Conservation (phyloP, 2,888 invertebrate genomes). For the Callinectes sapidus region DNA sequence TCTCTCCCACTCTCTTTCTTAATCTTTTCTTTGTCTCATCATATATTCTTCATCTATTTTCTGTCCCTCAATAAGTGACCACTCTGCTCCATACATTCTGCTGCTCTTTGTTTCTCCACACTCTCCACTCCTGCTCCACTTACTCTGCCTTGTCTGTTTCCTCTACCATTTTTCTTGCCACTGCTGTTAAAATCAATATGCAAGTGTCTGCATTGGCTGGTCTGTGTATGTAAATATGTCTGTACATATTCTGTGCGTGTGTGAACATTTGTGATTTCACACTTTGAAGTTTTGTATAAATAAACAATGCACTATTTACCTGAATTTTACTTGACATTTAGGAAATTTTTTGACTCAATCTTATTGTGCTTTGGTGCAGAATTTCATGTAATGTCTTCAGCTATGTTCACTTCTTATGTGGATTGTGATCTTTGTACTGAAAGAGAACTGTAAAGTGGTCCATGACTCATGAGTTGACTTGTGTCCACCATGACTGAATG, state of each 20-base stretch:
- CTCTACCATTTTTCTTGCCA: background rate
- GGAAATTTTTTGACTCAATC: background rate
- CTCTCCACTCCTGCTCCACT: background rate
- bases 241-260: constrained; percentile 24
- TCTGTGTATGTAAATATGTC: constrained; percentile 27
- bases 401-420: no score
- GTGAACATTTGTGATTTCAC: constrained; percentile 33
- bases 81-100: background rate
- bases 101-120: background rate
- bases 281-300: constrained; percentile 28
- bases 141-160: background rate
- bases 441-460: no score
- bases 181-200: background rate
- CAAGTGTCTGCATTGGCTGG: constrained; percentile 13
- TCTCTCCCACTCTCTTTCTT: background rate
- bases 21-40: background rate
- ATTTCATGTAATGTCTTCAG: no score
- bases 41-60: background rate
- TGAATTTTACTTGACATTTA: background rate
- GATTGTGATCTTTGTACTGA: no score
- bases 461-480: no score
- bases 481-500: no score
- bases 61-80: background rate
- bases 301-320: background rate
- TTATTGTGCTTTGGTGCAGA: no score